These are phyloP conservation scores for Hermodice carunculata DNA, from an alignment of 2,888 invertebrate species.

Conservation along the genomic window DNA sequence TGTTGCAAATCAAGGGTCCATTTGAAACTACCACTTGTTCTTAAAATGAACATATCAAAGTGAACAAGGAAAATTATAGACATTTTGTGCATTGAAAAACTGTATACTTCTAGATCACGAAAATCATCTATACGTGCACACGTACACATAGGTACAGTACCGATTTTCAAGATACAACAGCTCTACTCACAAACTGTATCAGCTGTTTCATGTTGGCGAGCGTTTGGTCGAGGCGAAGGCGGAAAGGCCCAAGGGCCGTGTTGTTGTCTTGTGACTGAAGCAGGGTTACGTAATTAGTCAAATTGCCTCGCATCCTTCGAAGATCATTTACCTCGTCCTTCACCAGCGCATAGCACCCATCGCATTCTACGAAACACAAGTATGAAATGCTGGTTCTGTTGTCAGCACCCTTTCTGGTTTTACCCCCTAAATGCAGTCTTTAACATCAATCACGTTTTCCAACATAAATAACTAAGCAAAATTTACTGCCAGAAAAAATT, in stretches of 20 bases:
- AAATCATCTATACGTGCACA: not conserved
- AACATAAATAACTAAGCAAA: too few species aligned
- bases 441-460: too few species aligned
- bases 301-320: slow-evolving; percentile 29
- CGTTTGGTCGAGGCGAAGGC: slow-evolving; percentile 19
- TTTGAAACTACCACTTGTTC: too few species aligned
- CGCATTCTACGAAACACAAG: slow-evolving; percentile 41
- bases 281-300: slow-evolving; percentile 23
- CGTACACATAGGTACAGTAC: not conserved
- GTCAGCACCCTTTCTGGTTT: too few species aligned
- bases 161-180: too few species aligned
- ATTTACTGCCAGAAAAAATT: too few species aligned
- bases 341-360: slow-evolving; percentile 45
- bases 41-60: too few species aligned
- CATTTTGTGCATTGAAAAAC: not conserved
- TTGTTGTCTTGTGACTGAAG: slow-evolving; percentile 32
- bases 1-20: too few species aligned
- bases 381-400: not conserved
- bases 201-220: slow-evolving; percentile 19
- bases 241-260: slow-evolving; percentile 34
- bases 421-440: too few species aligned
- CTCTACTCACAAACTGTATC: slow-evolving; percentile 32
- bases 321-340: slow-evolving; percentile 36
- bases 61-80: not conserved
- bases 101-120: not conserved